Conservation (phyloP, 2,113 vertebrate genomes). For the Desmodus rotundus region DNA sequence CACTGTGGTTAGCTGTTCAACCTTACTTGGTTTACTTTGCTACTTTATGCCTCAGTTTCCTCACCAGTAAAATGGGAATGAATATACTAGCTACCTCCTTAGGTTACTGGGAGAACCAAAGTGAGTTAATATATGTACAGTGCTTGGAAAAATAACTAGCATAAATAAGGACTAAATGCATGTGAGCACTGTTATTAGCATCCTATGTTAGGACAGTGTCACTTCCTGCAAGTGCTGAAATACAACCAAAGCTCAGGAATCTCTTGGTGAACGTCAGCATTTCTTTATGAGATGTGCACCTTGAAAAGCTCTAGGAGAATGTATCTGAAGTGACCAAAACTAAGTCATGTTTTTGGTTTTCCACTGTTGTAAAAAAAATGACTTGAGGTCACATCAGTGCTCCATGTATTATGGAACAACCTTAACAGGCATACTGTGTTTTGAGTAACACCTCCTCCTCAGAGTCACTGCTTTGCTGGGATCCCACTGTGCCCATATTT, state of each 20-base stretch:
- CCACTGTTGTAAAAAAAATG: background rate
- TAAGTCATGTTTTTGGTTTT: constrained; percentile 7
- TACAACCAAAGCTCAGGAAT: background rate
- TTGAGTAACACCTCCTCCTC: background rate
- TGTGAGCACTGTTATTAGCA: background rate
- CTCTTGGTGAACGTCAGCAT: background rate
- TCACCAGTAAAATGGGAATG: background rate
- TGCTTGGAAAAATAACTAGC: background rate
- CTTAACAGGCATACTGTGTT: constrained; percentile 2
- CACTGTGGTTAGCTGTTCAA: background rate
- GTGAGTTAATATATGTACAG: background rate
- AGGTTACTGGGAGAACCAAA: background rate
- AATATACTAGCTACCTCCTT: background rate
- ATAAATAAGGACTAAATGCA: background rate
- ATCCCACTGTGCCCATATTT: constrained; percentile 59
- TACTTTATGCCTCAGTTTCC: background rate
- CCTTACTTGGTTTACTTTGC: background rate
- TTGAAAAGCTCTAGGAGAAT: background rate
- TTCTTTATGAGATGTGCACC: background rate
- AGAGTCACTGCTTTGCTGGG: background rate
- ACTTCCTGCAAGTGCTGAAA: background rate
- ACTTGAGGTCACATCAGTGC: background rate
- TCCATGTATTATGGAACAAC: background rate
- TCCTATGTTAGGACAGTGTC: background rate
- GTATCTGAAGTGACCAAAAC: background rate